Evolutionary conservation across 2,797 vertebrate genomes (phyloP), one percentile per base, ranked within the genome.

Genomic region (Spinus pinus): DNA sequence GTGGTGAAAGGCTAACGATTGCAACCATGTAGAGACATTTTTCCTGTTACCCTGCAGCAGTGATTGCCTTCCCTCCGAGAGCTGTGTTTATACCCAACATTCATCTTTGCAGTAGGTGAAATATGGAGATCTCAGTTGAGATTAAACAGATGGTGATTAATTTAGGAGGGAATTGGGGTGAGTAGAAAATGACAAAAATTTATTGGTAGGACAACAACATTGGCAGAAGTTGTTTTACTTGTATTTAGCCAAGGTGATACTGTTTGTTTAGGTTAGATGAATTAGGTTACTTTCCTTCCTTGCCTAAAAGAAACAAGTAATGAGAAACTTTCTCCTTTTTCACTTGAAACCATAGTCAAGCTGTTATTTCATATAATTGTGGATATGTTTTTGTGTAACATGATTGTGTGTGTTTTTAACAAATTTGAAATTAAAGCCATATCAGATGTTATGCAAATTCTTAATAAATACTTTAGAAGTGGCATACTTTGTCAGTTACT

Each of bases 91-190:
- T 61, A 66, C 50, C 49, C 74, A 88, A 57, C 64, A 33, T 96
- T 97, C 58, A 70, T 95, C 58, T 87, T 79, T 91, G 74, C 81
- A 73, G 37, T 92, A 92, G n/a, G 70, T 92, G 81, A 96, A 96
- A 88, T 69, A 51, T 2, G 19, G 85, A 78, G 54, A 91, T 92
- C 88, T 93, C 80, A 50, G 28, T 1, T 64, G 82, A 94, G 77
- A 81, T 96, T 82, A 81, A 96, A 65, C 83, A 67, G 56, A 44
- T 50, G 78, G 67, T 75, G 47, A 87, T 78, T 92, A 47, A 87
- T 94, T 92, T 92, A 89, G 72, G 44, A 84, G 91, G 62, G 60
- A 82, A 72, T 20, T 64, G 47, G 42, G 22, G 35, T 88, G 50
- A 91, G 35, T 47, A 28, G 72, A 88, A 70, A 51, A 65, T 81